Evolutionary conservation across 2,113 vertebrate genomes (phyloP).

Genomic region (Mesitornis unicolor): DNA sequence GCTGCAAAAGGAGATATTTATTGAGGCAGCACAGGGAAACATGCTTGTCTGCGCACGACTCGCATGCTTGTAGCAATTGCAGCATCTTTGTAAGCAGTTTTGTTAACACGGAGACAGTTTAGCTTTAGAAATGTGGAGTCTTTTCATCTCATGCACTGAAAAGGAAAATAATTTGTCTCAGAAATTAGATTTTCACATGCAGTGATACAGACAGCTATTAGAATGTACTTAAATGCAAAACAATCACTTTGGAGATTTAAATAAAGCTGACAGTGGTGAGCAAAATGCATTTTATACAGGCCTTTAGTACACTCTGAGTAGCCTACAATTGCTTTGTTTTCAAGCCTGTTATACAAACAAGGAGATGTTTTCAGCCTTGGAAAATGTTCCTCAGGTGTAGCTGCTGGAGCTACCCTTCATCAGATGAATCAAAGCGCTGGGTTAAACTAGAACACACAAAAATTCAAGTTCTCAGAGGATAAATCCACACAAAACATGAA

Average conservation of each 20-base stretch:
- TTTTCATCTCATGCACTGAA: neutral
- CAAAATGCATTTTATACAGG: neutral
- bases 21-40: neutral
- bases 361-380: neutral
- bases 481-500: accelerated
- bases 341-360: neutral
- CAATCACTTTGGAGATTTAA: neutral
- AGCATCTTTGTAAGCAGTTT: neutral
- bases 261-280: neutral
- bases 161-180: neutral
- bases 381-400: neutral
- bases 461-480: neutral
- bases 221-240: neutral
- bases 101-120: neutral
- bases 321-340: neutral
- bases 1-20: neutral
- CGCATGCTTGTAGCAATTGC: neutral
- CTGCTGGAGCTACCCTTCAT: neutral
- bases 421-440: neutral
- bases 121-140: neutral
- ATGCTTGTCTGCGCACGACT: accelerated
- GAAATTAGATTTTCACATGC: neutral
- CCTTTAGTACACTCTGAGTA: neutral
- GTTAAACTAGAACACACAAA: neutral
- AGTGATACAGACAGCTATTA: neutral